These are phyloP conservation scores for Chrysina gloriosa DNA, from an alignment of 2,888 invertebrate species.

Conservation along the genomic window DNA sequence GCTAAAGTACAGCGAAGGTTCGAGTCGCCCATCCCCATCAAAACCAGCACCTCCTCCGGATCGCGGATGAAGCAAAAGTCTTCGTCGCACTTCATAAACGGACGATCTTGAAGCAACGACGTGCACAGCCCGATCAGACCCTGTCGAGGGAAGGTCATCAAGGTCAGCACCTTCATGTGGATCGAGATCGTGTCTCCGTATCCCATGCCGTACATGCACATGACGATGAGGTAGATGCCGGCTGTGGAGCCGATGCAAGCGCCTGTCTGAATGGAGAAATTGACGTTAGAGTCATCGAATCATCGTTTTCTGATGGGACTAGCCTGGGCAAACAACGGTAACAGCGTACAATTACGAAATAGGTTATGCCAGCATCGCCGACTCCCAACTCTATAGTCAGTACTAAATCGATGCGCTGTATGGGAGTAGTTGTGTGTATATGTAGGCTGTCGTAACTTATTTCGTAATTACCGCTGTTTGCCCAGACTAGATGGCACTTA, in stretches of 20 bases:
- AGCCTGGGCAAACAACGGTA: no score
- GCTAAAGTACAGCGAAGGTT: constrained; percentile 16
- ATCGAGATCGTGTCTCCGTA: constrained; percentile 69
- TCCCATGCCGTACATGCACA: constrained; percentile 74
- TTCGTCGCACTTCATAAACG: constrained; percentile 32
- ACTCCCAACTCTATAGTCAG: no score
- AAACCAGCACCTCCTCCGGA: constrained; percentile 41
- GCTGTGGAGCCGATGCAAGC: constrained; percentile 71
- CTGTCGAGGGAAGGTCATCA: constrained; percentile 74
- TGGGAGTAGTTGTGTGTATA: no score
- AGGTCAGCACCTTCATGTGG: constrained; percentile 69
- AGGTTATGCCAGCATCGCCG: no score
- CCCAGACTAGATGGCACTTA: constrained; percentile 9
- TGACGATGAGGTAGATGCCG: constrained; percentile 69
- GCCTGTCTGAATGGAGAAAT: constrained; percentile 69
- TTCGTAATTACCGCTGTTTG: no score
- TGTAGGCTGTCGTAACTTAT: no score
- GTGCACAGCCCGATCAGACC: constrained; percentile 70
- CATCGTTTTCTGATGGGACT: no score
- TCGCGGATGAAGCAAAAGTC: constrained; percentile 46
- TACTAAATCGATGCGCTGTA: no score
- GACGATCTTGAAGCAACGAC: constrained; percentile 4
- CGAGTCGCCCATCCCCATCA: constrained; percentile 44
- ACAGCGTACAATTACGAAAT: no score
- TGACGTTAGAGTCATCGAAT: constrained; percentile 14